These are phyloP conservation scores for Scatophagus argus DNA, from an alignment of 2,113 vertebrate genomes.

Conservation along the genomic window DNA sequence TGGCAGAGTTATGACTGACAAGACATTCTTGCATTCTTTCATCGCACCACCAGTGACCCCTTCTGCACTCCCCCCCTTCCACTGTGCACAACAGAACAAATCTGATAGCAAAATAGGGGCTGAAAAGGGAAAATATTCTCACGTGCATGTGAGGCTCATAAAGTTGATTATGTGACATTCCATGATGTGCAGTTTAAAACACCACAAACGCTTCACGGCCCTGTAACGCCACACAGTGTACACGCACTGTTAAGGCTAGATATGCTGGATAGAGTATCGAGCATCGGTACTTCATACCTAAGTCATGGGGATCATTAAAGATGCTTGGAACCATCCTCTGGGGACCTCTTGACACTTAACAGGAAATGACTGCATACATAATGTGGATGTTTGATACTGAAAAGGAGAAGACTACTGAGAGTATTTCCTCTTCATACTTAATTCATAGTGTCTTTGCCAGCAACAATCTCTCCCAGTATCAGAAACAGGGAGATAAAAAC, in stretches of 20 bases:
- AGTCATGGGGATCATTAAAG: neutral
- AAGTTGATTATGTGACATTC: slow-evolving; percentile 28
- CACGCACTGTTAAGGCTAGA: neutral
- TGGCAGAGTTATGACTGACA: slow-evolving; percentile 74
- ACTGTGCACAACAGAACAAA: neutral
- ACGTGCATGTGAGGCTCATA: slow-evolving; percentile 21
- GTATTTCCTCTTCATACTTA: too few species aligned
- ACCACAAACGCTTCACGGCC: slow-evolving; percentile 10
- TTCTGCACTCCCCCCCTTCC: neutral
- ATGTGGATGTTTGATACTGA: too few species aligned
- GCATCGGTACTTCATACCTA: neutral
- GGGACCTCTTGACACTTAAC: too few species aligned
- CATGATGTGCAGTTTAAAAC: slow-evolving; percentile 34
- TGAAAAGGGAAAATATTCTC: slow-evolving; percentile 35
- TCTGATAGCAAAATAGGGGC: slow-evolving; percentile 20
- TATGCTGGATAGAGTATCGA: neutral
- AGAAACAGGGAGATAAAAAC: too few species aligned
- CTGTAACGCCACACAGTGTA: neutral
- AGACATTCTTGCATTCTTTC: slow-evolving; percentile 71
- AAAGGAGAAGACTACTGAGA: too few species aligned
- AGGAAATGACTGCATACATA: too few species aligned
- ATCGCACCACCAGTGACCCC: slow-evolving; percentile 50
- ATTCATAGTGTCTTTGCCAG: too few species aligned
- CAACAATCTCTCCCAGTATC: too few species aligned
- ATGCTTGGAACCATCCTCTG: neutral